Conservation (phyloP, 2,888 invertebrate genomes). For the Lumbricus terrestris region DNA sequence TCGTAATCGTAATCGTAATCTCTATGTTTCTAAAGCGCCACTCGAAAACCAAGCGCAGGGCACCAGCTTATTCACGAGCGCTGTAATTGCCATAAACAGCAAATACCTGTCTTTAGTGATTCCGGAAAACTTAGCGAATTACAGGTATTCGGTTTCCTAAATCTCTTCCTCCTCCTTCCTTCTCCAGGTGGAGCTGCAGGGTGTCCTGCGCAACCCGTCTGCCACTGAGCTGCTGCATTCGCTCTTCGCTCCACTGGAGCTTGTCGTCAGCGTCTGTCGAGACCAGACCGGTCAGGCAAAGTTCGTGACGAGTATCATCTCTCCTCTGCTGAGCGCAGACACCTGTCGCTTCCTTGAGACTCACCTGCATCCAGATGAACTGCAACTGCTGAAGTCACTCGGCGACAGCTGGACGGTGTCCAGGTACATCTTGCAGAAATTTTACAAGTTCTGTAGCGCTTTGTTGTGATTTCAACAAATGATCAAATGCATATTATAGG, state of each 20-base stretch:
- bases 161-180: no score
- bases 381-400: not conserved
- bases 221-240: not conserved
- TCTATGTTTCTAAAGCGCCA: no score
- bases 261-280: not conserved
- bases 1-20: no score
- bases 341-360: constrained; percentile 7
- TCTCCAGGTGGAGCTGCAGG: not conserved
- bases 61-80: no score
- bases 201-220: not conserved
- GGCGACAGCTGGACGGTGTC: not conserved
- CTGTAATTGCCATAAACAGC: no score
- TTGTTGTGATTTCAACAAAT: not conserved
- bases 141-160: no score
- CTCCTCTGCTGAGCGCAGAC: not conserved
- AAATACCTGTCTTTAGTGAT: no score
- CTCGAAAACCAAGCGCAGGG: no score
- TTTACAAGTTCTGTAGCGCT: no score
- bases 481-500: not conserved
- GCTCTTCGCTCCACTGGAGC: not conserved
- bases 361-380: not conserved
- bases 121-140: no score
- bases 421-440: not conserved
- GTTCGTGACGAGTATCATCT: not conserved
- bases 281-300: not conserved